Evolutionary conservation across 2,888 invertebrate species (phyloP).

Genomic region (Clanis bilineata): DNA sequence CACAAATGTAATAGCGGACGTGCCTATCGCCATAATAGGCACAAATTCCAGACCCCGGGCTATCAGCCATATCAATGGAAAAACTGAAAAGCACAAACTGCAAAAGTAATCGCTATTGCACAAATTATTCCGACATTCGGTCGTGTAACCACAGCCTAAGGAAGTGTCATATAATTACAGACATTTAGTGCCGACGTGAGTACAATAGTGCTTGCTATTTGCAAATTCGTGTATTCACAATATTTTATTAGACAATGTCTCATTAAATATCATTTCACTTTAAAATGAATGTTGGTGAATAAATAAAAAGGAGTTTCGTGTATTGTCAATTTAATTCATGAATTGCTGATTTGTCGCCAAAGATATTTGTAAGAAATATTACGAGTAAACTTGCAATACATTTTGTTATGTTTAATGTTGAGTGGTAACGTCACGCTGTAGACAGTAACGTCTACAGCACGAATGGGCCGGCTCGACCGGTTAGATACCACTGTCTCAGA

Average conservation of each 20-base stretch:
- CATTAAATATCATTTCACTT: not conserved
- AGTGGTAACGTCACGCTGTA: too few species aligned
- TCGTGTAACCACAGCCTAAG: not conserved
- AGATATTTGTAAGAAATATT: not conserved
- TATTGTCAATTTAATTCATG: not conserved
- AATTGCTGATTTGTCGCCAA: not conserved
- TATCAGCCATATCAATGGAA: too few species aligned
- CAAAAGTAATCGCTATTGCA: too few species aligned
- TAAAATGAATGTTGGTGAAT: not conserved
- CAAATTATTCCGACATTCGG: not conserved
- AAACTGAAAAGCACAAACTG: too few species aligned
- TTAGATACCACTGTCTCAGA: too few species aligned
- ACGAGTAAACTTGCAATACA: too few species aligned
- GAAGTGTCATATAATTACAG: not conserved
- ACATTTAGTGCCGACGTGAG: not conserved
- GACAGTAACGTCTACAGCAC: too few species aligned
- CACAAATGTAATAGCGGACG: too few species aligned
- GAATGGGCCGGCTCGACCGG: too few species aligned
- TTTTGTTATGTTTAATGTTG: too few species aligned
- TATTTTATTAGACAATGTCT: not conserved
- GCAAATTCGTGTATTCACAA: not conserved
- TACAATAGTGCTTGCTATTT: not conserved
- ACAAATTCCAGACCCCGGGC: too few species aligned
- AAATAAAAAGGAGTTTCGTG: not conserved
- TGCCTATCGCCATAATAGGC: too few species aligned